Evolutionary conservation across 2,797 vertebrate genomes (phyloP), one percentile per base, ranked within the genome.

Genomic region (Pyrocephalus nanus): DNA sequence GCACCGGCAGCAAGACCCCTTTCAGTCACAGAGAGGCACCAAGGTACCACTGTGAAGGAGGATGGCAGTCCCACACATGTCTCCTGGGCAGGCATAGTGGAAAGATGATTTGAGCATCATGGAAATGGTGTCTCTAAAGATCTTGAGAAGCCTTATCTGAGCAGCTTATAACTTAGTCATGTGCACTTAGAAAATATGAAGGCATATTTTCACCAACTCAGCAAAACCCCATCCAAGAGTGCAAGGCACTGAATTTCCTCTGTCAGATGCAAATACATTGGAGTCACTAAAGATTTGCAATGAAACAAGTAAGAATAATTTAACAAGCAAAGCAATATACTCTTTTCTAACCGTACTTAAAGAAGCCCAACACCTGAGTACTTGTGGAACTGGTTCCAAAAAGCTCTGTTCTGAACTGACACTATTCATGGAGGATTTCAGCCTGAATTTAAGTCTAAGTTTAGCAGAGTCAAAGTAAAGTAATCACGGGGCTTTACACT

Each of bases 401-500:
- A 62, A 34, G 0, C 15, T 67, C 14, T 48, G 5, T n/a, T 90
- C 66, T 73, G 29, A 79, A 48, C 38, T 36, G 16, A 48, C 5
- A 7, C 1, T 40, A 65, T 25, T 54, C 30, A 48, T 9, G 9
- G 36, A 89, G 32, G 9, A 65, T 66, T 94, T 78, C 47, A 81
- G 22, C 16, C 3, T 21, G 53, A 45, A 58, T 78, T 90, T 69
- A 30, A 74, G 8, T 26, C 12, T 48, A 79, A 50, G 21, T 65
- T 88, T 58, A 74, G 8, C 5, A 40, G 14, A 85, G 18, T 51
- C 70, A 76, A 86, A 83, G 29, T 29, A 40, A 61, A 40, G 15
- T 50, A 57, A 90, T n/a, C 27, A 8, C 5, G 4, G 0, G 0
- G 6, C 2, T 80, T 89, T 78, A 6, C 8, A 12, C 32, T 10